Conservation (phyloP, 2,113 vertebrate genomes). For the Podocnemis expansa region DNA sequence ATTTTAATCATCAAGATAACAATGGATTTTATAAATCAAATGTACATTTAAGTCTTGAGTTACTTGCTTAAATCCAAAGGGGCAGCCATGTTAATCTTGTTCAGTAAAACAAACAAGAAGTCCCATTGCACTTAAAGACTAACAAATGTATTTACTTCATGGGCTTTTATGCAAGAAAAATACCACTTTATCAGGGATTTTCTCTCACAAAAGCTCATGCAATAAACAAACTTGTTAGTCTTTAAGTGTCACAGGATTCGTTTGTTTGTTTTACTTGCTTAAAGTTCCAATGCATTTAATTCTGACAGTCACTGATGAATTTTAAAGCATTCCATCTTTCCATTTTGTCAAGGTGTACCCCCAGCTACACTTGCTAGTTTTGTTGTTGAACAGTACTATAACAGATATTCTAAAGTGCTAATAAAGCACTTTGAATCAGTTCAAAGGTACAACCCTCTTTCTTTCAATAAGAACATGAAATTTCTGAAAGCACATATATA, state of each 20-base stretch:
- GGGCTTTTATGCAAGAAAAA: too few relatives aligned
- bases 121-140: too few relatives aligned
- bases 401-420: not conserved
- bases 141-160: too few relatives aligned
- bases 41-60: not conserved
- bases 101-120: too few relatives aligned
- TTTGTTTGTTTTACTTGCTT: not conserved
- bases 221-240: too few relatives aligned
- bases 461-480: not conserved
- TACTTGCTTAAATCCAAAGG: not conserved
- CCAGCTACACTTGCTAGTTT: not conserved
- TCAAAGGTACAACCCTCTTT: not conserved
- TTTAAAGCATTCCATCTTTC: not conserved
- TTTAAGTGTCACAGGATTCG: too few relatives aligned
- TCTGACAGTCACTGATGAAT: fast-evolving
- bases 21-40: not conserved
- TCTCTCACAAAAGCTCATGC: too few relatives aligned
- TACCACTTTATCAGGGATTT: too few relatives aligned
- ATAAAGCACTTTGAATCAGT: not conserved
- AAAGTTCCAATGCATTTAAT: not conserved
- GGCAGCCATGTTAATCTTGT: too few relatives aligned
- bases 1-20: not conserved
- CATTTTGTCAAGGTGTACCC: not conserved
- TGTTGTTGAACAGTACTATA: not conserved
- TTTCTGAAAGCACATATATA: too few relatives aligned